Percentiles rank a stretch among this genome's conserved stretches.
phyloP scores from a whole-genome alignment of 1,140 invertebrate genomes.

The Penaeus japonicus region DNA sequence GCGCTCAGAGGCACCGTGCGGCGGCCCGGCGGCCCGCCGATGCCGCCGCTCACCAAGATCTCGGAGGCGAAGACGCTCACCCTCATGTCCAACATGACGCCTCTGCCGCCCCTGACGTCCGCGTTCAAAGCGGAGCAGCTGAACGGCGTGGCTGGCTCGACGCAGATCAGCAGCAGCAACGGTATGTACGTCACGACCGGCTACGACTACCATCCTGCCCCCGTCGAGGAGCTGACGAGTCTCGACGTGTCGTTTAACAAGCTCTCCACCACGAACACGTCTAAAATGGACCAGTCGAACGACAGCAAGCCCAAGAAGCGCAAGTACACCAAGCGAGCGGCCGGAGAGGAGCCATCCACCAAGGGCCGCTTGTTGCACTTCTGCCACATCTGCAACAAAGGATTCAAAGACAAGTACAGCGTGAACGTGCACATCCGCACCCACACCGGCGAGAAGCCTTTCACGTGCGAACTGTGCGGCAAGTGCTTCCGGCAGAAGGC shows the following conservation, averaged over 20 bases:
- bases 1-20: constrained; percentile 58
- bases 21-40: constrained; percentile 31
- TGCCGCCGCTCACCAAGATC: constrained; percentile 15
- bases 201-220: constrained; percentile 54
- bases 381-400: constrained; percentile 90
- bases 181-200: constrained; percentile 53
- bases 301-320: constrained; percentile 57
- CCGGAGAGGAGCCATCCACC: constrained; percentile 54
- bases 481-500: constrained; percentile 95
- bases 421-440: constrained; percentile 91
- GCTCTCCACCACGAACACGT: constrained; percentile 46
- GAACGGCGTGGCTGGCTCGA: constrained; percentile 49
- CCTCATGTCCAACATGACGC: constrained; percentile 57
- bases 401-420: constrained; percentile 93
- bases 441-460: constrained; percentile 90
- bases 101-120: constrained; percentile 53
- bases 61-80: constrained; percentile 53
- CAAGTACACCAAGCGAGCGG: constrained; percentile 58
- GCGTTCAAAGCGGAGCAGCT: constrained; percentile 58
- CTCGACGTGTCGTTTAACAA: constrained; percentile 57
- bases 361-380: constrained; percentile 79
- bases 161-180: constrained; percentile 58
- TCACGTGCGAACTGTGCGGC: constrained; percentile 85
- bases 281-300: constrained; percentile 26
- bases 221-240: constrained; percentile 47